Evolutionary conservation across 2,888 invertebrate species (phyloP).

Genomic region (Spisula subtruncata): DNA sequence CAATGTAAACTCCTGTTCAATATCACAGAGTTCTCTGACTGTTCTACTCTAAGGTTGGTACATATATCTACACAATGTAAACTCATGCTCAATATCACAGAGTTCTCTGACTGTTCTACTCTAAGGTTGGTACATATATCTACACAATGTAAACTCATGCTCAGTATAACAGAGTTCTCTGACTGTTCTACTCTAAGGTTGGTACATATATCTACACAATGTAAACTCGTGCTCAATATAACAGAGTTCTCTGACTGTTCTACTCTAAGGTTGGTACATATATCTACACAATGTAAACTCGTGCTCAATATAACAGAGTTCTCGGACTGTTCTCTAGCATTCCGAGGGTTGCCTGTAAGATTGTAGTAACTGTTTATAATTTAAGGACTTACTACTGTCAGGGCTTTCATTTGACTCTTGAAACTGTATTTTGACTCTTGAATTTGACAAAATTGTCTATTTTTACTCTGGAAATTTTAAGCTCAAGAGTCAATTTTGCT

Average conservation of each 20-base stretch:
- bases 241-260: conserved; percentile 64
- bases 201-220: conserved; percentile 71
- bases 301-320: conserved; percentile 68
- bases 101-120: conserved; percentile 62
- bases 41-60: too few relatives aligned
- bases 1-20: conserved; percentile 79
- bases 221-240: conserved; percentile 76
- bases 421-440: too few relatives aligned
- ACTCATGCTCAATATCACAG: conserved; percentile 71
- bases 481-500: too few relatives aligned
- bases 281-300: conserved; percentile 79
- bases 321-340: conserved; percentile 62
- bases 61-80: conserved; percentile 80
- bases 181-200: conserved; percentile 68
- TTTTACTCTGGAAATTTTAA: too few relatives aligned
- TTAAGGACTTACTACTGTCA: too few relatives aligned
- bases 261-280: conserved; percentile 47
- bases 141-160: conserved; percentile 79
- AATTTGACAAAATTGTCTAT: too few relatives aligned
- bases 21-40: conserved; percentile 59
- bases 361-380: too few relatives aligned
- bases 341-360: too few relatives aligned
- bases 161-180: conserved; percentile 63
- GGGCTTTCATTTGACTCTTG: too few relatives aligned
- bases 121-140: conserved; percentile 58